phyloP scores from a whole-genome alignment of 2,113 vertebrate species.

The Periophthalmus modestus region DNA sequence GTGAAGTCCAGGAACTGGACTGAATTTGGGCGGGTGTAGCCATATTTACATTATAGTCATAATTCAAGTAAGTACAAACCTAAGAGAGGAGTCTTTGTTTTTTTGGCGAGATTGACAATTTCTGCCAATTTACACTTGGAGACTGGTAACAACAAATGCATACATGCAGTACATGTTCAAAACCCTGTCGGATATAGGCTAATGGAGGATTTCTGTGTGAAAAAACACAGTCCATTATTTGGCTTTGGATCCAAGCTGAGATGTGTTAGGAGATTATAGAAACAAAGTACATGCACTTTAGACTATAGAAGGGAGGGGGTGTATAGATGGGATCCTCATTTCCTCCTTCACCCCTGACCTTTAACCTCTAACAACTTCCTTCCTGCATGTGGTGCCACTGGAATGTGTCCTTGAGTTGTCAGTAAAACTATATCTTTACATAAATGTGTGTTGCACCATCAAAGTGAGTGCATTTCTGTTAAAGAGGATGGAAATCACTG shows the following conservation, averaged over 20 bases:
- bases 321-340: constrained; percentile 47
- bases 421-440: constrained; percentile 25
- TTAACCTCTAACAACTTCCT: constrained; percentile 56
- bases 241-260: neutral
- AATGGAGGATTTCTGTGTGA: neutral
- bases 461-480: constrained; percentile 29
- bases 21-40: too few species aligned
- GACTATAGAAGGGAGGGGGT: neutral
- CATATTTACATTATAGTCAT: neutral
- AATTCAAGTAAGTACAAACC: neutral
- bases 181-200: neutral
- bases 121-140: too few species aligned
- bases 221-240: neutral
- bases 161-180: neutral
- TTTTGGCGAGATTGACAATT: too few species aligned
- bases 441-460: constrained; percentile 32
- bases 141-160: too few species aligned
- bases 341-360: constrained; percentile 49
- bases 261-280: neutral
- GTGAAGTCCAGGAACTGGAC: neutral
- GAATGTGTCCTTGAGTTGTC: constrained; percentile 37
- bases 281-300: neutral
- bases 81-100: too few species aligned
- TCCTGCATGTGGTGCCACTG: constrained; percentile 17
- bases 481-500: constrained; percentile 28